These are phyloP conservation scores for Synergus laeviventris DNA, from an alignment of 2,888 invertebrate genomes.

Conservation along the genomic window DNA sequence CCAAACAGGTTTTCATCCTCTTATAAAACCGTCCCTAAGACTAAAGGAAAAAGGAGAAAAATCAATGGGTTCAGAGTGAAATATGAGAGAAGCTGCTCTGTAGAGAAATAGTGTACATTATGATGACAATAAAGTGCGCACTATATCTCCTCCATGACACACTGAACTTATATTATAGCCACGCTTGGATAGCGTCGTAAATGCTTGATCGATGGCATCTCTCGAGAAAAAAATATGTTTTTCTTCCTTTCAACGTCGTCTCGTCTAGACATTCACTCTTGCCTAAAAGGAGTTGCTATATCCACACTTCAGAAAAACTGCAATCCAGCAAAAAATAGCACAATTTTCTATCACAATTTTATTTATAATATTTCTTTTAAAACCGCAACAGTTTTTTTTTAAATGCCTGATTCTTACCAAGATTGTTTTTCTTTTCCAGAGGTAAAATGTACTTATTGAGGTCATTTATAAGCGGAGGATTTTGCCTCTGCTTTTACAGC, in stretches of 20 bases:
- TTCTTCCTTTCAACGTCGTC: not conserved
- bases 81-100: constrained; percentile 25
- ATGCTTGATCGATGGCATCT: constrained; percentile 34
- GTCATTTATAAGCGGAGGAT: constrained; percentile 16
- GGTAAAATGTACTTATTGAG: not conserved
- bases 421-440: constrained; percentile 4
- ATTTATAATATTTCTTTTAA: not conserved
- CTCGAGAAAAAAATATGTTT: constrained; percentile 1
- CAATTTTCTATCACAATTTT: too few relatives aligned
- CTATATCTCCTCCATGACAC: not conserved
- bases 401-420: not conserved
- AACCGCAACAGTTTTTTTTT: too few relatives aligned
- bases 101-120: constrained; percentile 19
- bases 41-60: not conserved
- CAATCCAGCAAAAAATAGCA: too few relatives aligned
- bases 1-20: not conserved
- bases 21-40: not conserved
- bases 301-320: not conserved
- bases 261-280: constrained; percentile 12
- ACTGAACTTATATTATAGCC: not conserved
- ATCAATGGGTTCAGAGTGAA: constrained; percentile 5
- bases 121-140: not conserved
- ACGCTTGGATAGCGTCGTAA: not conserved
- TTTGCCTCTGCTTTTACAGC: constrained; percentile 22
- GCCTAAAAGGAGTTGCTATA: not conserved